A percentile compares a stretch with the other conserved stretches of the same genome.
Evolutionary conservation across 2,888 invertebrate genomes (phyloP).

Genomic region (Lymantria monacha): DNA sequence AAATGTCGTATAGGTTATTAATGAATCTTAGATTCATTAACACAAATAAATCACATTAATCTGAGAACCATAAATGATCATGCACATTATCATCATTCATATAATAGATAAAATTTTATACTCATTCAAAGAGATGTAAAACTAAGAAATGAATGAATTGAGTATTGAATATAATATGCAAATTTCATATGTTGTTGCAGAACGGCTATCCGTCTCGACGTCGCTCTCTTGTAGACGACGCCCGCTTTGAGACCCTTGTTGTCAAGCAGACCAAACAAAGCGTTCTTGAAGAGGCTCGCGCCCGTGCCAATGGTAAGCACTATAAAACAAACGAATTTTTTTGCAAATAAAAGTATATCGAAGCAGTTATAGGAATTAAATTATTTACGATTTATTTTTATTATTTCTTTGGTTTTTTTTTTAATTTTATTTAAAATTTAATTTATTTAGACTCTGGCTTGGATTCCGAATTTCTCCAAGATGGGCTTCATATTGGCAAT

Average conservation of each 20-base stretch:
- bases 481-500: constrained; percentile 71
- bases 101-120: no score
- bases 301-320: constrained; percentile 91
- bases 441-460: constrained; percentile 82
- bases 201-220: constrained; percentile 98
- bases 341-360: not conserved
- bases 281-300: constrained; percentile 94
- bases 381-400: constrained; percentile 15
- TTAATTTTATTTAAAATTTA: constrained; percentile 42
- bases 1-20: no score
- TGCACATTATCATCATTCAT: no score
- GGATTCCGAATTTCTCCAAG: constrained; percentile 85
- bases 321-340: not conserved
- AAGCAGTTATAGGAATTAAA: not conserved
- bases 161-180: no score
- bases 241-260: constrained; percentile 97
- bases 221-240: constrained; percentile 98
- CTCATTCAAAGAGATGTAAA: no score
- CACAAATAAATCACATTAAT: no score
- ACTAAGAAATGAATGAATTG: no score
- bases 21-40: no score
- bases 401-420: constrained; percentile 37
- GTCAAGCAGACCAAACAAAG: constrained; percentile 97
- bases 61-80: no score
- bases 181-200: constrained; percentile 82